Base-by-base conservation (phyloP, 1,140 invertebrate species). In the Phymorhynchus buccinoides region DNA sequence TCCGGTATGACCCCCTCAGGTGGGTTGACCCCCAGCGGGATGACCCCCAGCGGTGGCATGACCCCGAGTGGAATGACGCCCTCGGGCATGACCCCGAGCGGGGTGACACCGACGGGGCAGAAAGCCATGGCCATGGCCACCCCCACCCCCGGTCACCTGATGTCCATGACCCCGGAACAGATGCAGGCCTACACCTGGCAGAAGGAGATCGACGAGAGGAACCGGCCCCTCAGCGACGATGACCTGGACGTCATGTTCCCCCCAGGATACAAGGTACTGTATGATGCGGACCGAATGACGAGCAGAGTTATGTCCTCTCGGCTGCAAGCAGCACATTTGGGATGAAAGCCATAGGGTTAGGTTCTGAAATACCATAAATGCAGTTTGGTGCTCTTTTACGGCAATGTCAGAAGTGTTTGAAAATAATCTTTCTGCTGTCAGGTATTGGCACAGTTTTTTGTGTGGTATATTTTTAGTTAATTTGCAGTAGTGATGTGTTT, bases 151-250 rank as follows among this genome's bases (percentile, higher is more conserved):
- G 95, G 95, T 77, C 98, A 99, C 90, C 94, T 99, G 75, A 96
- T 98, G 87, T 96, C 97, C 1, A 99, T 99, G 98, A 99, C 99
- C 0, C 99, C 99, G 0, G 99, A 99, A 94, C 98, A 99, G 93
- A 94, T 99, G 86, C 98, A 99, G 93, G 98, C 98, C 0, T 99
- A 98, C 93, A 96, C 98, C n/a, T 99, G 98, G 98, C 98, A 99
- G 94, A 96, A 97, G 89, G 99, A 99, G 94, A 99, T 99, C 84
- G 99, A 99, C 91, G 98, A 99, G 91, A 94, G 99, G 82, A 99
- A 99, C 93, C 95, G 98, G 87, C 98, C 98, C 0, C 95, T 99
- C 80, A 96, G 97, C 0, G 99, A 99, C 93, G 99, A 99, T 91
- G 99, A 99, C 93, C 94, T 99, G 18, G 99, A 99, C 93, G 94